Percentiles rank a stretch among this genome's conserved stretches.
These are phyloP conservation scores for Cephus sareptanus DNA, from an alignment of 2,888 invertebrate species.

Conservation along the genomic window DNA sequence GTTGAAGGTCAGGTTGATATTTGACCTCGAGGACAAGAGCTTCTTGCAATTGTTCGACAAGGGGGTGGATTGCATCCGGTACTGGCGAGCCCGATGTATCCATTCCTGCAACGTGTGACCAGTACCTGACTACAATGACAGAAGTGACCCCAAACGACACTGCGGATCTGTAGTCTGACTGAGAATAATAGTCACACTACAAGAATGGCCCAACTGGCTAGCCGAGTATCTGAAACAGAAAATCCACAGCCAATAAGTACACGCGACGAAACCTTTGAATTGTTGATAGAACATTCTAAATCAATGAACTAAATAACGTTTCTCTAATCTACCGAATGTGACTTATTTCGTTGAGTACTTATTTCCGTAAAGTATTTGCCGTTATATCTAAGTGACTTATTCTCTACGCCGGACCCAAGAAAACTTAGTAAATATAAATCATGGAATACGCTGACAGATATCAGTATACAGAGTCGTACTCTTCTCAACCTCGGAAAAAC, in stretches of 20 bases:
- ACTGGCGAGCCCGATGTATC: constrained; percentile 64
- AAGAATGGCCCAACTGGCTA: constrained; percentile 65
- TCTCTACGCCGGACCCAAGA: neutral
- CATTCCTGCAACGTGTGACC: constrained; percentile 63
- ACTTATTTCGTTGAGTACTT: neutral
- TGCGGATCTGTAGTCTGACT: constrained; percentile 47
- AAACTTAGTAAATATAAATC: neutral
- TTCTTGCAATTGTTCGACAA: constrained; percentile 71
- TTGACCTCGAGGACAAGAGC: constrained; percentile 77
- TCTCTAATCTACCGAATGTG: neutral
- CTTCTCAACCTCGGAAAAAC: neutral
- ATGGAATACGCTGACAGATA: neutral
- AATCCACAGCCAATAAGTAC: constrained; percentile 2
- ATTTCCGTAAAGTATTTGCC: neutral
- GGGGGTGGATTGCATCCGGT: constrained; percentile 64
- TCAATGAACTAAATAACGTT: neutral
- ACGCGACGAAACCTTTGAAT: constrained; percentile 8
- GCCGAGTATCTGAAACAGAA: constrained; percentile 59
- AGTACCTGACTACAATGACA: constrained; percentile 24
- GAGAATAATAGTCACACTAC: constrained; percentile 57
- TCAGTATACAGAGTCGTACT: neutral
- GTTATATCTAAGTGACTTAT: neutral
- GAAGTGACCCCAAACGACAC: constrained; percentile 36
- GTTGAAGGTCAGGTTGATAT: constrained; percentile 76
- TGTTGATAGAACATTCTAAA: constrained; percentile 9